Evolutionary conservation across 2,888 invertebrate genomes (phyloP).

Genomic region (Selenia dentaria): DNA sequence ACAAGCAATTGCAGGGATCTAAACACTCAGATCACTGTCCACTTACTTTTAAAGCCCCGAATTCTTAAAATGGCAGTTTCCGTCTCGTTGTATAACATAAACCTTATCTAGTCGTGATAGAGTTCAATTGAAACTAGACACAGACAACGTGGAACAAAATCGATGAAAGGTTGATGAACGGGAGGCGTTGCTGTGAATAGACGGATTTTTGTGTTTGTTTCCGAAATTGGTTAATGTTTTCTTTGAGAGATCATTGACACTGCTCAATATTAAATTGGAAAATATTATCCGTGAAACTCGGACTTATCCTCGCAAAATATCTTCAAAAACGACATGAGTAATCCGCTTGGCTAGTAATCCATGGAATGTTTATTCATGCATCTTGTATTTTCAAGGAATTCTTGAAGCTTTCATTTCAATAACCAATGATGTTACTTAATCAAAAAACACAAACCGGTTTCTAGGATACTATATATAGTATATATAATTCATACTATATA

Average conservation of each 20-base stretch:
- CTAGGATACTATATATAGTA: too few relatives aligned
- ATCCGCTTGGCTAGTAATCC: too few relatives aligned
- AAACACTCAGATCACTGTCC: slow-evolving; percentile 15
- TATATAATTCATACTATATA: too few relatives aligned
- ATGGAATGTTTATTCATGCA: too few relatives aligned
- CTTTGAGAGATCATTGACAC: background rate
- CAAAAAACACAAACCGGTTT: too few relatives aligned
- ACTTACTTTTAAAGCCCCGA: slow-evolving; percentile 16
- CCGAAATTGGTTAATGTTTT: background rate
- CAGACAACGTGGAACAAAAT: slow-evolving; percentile 36
- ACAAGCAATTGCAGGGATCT: slow-evolving; percentile 12
- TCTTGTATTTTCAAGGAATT: too few relatives aligned
- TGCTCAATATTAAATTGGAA: too few relatives aligned
- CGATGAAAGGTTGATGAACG: slow-evolving; percentile 48
- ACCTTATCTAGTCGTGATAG: slow-evolving; percentile 2
- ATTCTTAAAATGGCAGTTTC: slow-evolving; percentile 11
- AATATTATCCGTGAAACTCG: too few relatives aligned
- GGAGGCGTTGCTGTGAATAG: slow-evolving; percentile 38
- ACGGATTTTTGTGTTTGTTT: background rate
- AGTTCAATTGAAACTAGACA: slow-evolving; percentile 1
- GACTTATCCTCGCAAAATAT: too few relatives aligned
- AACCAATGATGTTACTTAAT: too few relatives aligned
- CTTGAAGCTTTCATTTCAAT: too few relatives aligned
- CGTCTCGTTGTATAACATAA: background rate
- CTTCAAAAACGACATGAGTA: too few relatives aligned